These are phyloP conservation scores for Cynopterus sphinx DNA, from an alignment of 2,797 vertebrate species.

Conservation along the genomic window DNA sequence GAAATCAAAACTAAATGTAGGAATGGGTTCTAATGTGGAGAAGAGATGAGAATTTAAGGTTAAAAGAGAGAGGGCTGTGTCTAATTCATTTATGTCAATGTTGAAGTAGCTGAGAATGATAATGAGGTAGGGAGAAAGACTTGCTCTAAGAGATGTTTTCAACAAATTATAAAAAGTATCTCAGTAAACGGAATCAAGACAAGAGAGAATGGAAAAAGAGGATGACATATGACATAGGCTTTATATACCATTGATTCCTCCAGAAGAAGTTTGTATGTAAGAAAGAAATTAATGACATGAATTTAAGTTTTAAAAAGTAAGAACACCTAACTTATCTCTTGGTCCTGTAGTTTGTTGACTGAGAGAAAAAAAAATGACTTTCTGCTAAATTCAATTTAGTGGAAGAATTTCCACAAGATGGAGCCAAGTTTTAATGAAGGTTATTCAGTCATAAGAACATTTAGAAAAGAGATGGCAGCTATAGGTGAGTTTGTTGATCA, in stretches of 20 bases:
- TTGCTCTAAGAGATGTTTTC: neutral
- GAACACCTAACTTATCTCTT: neutral
- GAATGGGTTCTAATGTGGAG: neutral
- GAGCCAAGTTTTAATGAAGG: neutral
- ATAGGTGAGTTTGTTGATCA: neutral
- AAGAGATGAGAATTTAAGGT: neutral
- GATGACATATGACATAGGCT: neutral
- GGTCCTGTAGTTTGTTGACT: neutral
- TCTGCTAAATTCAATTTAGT: neutral
- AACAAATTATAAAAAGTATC: neutral
- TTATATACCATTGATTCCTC: neutral
- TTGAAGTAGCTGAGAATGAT: neutral
- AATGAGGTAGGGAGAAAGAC: neutral
- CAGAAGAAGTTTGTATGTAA: neutral
- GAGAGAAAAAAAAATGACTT: neutral
- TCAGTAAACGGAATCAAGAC: neutral
- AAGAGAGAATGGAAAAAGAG: neutral
- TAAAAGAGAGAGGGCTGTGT: neutral
- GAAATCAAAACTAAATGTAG: neutral
- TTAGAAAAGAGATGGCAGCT: neutral
- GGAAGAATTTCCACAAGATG: neutral
- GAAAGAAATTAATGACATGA: neutral
- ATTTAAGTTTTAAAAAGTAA: neutral
- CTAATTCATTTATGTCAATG: neutral
- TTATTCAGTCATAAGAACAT: neutral